A percentile compares a stretch with the other conserved stretches of the same genome.
Evolutionary conservation across 2,113 vertebrate species (phyloP).

Genomic region (Ctenomys sociabilis): DNA sequence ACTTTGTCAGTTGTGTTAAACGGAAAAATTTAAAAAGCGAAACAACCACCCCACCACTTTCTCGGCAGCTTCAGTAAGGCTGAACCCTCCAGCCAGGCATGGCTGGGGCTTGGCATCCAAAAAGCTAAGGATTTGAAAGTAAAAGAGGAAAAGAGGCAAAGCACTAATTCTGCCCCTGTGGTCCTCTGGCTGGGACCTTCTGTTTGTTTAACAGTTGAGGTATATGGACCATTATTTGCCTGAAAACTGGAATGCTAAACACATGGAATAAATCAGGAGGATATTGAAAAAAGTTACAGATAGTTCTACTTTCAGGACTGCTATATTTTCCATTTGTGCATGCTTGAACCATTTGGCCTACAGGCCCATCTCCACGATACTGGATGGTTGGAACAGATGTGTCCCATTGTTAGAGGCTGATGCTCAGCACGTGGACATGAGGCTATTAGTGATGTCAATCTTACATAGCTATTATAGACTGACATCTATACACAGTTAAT

Average conservation of each 20-base stretch:
- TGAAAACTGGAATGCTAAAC: background rate
- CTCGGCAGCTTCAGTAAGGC: background rate
- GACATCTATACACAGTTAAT: background rate
- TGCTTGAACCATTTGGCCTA: slow-evolving; percentile 3
- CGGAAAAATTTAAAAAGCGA: background rate
- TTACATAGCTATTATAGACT: background rate
- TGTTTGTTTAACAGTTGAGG: background rate
- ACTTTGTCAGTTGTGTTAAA: background rate
- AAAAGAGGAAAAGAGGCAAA: background rate
- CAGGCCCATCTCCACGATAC: background rate
- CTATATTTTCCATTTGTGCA: slow-evolving; percentile 32
- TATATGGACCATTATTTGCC: background rate
- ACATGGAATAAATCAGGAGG: slow-evolving; percentile 32
- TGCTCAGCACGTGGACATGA: background rate
- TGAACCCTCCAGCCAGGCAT: background rate
- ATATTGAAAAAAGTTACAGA: slow-evolving; percentile 66
- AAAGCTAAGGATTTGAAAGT: background rate
- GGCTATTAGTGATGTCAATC: background rate
- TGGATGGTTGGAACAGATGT: slow-evolving; percentile 3
- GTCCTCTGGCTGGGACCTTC: background rate
- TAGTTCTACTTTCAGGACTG: slow-evolving; percentile 65
- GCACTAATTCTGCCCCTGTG: background rate
- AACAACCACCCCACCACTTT: background rate
- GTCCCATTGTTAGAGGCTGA: background rate
- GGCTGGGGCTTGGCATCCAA: background rate